phyloP scores from a whole-genome alignment of 1,140 invertebrate genomes.

The Pinna nobilis region DNA sequence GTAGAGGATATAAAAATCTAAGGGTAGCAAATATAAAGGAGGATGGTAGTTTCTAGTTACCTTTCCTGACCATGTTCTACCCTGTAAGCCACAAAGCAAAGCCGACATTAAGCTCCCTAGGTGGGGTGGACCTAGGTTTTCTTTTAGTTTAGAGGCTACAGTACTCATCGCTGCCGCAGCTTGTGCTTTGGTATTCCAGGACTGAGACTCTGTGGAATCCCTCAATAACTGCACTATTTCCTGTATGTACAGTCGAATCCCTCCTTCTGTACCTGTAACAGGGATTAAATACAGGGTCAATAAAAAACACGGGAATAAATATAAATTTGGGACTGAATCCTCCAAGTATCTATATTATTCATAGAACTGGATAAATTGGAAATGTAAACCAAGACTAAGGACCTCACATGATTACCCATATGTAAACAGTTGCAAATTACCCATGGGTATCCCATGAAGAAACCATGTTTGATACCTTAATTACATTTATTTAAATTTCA shows the following conservation, averaged over 20 bases:
- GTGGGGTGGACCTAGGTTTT: constrained; percentile 81
- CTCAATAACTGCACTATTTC: constrained; percentile 84
- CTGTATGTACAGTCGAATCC: constrained; percentile 85
- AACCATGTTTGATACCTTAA: too few relatives aligned
- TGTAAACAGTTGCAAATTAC: too few relatives aligned
- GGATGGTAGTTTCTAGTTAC: too few relatives aligned
- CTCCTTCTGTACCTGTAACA: constrained; percentile 83
- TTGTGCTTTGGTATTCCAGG: constrained; percentile 91
- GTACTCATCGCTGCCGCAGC: constrained; percentile 87
- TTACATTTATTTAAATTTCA: too few relatives aligned
- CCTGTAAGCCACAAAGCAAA: constrained; percentile 83
- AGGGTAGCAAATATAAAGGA: too few relatives aligned
- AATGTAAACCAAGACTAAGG: too few relatives aligned
- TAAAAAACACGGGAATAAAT: background rate
- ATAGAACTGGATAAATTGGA: too few relatives aligned
- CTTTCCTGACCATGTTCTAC: constrained; percentile 92
- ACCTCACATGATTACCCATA: too few relatives aligned
- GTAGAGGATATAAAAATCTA: too few relatives aligned
- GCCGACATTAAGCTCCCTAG: constrained; percentile 82
- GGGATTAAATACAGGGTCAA: background rate
- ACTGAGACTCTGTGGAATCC: constrained; percentile 84
- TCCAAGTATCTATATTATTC: too few relatives aligned
- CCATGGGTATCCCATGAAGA: too few relatives aligned
- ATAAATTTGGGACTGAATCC: background rate
- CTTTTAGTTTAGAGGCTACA: constrained; percentile 84